A percentile compares a stretch with the other conserved stretches of the same genome.
These are phyloP conservation scores for Meiosimyza decipiens DNA, from an alignment of 2,888 invertebrate genomes.

Conservation along the genomic window DNA sequence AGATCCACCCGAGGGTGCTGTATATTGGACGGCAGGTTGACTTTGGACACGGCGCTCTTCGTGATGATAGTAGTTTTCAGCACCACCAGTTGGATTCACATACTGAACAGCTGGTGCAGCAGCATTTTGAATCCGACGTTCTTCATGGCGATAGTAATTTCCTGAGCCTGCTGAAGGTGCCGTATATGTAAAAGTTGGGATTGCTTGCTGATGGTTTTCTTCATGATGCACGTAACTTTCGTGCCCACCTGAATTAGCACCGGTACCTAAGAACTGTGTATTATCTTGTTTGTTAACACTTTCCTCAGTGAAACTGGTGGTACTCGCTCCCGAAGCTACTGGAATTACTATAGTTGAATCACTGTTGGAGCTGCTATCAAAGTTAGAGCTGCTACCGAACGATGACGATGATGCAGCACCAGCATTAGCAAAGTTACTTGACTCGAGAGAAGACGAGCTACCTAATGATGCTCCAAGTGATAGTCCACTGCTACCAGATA, in stretches of 20 bases:
- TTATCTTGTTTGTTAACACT: constrained; percentile 44
- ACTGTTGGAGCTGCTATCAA: constrained; percentile 46
- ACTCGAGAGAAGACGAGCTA: constrained; percentile 49
- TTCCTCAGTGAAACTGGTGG: constrained; percentile 45
- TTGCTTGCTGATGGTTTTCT: constrained; percentile 42
- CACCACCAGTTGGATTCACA: constrained; percentile 46
- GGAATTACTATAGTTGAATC: constrained; percentile 51
- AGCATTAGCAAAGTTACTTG: constrained; percentile 51
- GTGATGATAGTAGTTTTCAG: constrained; percentile 57
- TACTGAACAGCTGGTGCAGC: constrained; percentile 41
- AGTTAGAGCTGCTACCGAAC: constrained; percentile 51
- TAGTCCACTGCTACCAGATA: constrained; percentile 21
- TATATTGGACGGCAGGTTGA: constrained; percentile 42
- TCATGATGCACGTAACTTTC: constrained; percentile 44
- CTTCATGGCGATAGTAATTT: constrained; percentile 45
- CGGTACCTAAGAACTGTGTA: constrained; percentile 46
- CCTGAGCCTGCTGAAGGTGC: constrained; percentile 42
- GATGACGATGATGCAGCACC: constrained; percentile 40
- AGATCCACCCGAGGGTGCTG: constrained; percentile 46
- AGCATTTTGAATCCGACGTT: constrained; percentile 43
- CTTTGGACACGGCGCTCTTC: constrained; percentile 53
- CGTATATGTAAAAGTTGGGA: constrained; percentile 35
- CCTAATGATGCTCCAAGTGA: constrained; percentile 19
- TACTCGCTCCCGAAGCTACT: constrained; percentile 49
- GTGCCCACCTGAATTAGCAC: constrained; percentile 45